Base-by-base conservation (phyloP, 2,113 vertebrate species). In the Spea bombifrons region DNA sequence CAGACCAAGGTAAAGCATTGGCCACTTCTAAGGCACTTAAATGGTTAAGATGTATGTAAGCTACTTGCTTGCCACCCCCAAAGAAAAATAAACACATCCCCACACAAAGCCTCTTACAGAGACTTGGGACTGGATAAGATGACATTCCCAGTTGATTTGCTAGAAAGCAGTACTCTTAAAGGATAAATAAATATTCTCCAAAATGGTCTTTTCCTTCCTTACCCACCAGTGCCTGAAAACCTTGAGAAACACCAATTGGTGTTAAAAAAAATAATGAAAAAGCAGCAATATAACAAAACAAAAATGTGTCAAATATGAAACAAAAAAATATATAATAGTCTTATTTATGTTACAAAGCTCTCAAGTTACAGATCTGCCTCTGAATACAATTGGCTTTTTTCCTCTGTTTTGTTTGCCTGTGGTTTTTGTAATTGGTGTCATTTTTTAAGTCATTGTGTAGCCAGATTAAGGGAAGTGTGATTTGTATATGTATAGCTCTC, bases 111-210 rank as follows among this genome's bases (percentile, higher is more conserved):
- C 52, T n/a, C 44, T 61, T 69, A 8, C 66, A 69, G 15, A 63
- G 52, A 61, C 52, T 17, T 50, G 48, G 55, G 13, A 45, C 46
- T 43, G 16, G n/a, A 6, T 48, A 7, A 53, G 53, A 73, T 79
- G 13, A 9, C 61, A 61, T 16, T 45, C 17, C 10, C 3, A 48
- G 43, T 8, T 49, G 3, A 3, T 43, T 72, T 73, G 30, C 49
- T 66, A 79, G 69, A 79, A 73, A 79, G 69, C 49, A 66, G 61
- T 15, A 15, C 50, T 55, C 30, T 66, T 46, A 68, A n/a, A 66
- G 65, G 17, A 65, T n/a, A 73, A 30, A 59, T 7, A 47, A 30
- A 61, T 70, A 70, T 3, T 8, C 61, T 17, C 61, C 13, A 7
- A 64, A 64, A 64, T 64, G 61, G 61, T 64, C 4, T 64, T 64